Base-by-base conservation (phyloP, 2,797 vertebrate species). In the Typhlichthys subterraneus region DNA sequence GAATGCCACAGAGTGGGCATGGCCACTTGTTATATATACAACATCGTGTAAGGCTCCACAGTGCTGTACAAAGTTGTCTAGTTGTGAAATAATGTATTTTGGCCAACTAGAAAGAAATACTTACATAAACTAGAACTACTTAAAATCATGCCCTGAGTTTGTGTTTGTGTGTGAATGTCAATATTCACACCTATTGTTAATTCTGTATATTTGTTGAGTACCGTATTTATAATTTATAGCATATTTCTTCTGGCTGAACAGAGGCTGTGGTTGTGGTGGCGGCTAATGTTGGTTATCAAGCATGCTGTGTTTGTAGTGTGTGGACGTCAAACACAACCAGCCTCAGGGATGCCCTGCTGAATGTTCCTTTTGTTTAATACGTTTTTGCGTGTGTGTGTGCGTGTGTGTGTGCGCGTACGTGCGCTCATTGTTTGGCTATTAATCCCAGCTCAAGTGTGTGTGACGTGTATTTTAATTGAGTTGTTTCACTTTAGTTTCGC, bases 1-100 rank as follows among this genome's bases (percentile, higher is more conserved):
- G 91, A 93, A 93, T 92, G 90, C 77, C 58, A 77, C 84, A 79
- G 86, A 91, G 87, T 90, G 84, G 86, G 86, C 77, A 79, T 70
- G 85, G 79, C 78, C 72, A 75, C 86, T 70, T 72, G 77, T 87
- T 90, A 90, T 85, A 89, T 33, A 38, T n/a, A 4, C 81, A 63
- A 65, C 61, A 75, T 77, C 79, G 87, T 66, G 81, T 83, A 75
- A 85, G 70, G 76, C 69, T 67, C 19, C 2, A 2, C 19, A 23
- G 19, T 23, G 2, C 19, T 23, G 19, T 23, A 23, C 19, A 23
- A 23, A 23, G 19, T 23, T 23, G 19, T 23, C 19, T 23, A 23
- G 19, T 23, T 23, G 19, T 23, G 19, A 23, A 38, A 8, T 38
- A 38, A 5, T 38, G 33, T 6, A 38, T 38, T 38, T 38, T 38